Base-by-base conservation (phyloP, 1,140 invertebrate species). In the Drosophila takahashii region DNA sequence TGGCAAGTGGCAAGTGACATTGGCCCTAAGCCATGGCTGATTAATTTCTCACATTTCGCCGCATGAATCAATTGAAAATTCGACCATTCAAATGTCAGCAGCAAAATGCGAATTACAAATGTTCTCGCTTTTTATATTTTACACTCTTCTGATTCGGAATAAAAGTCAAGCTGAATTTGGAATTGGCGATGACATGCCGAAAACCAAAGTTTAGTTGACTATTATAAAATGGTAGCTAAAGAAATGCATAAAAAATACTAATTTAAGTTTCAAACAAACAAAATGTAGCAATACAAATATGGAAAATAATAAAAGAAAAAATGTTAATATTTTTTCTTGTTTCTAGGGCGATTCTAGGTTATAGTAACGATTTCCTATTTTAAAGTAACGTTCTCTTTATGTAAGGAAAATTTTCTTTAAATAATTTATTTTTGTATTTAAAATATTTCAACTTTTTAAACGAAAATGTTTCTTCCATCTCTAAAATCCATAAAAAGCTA, bases 11-110 rank as follows among this genome's bases (percentile, higher is more conserved):
- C 51, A 70, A 70, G 18, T 70, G 67, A 48, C 72, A 85, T 76
- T 72, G 76, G 56, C 50, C 81, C 83, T 67, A 64, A 77, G 81
- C 81, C 79, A 73, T 69, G 79, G 79, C 79, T 89, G 74, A 86
- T 86, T 85, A 86, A 86, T 85, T 86, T 84, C 81, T 60, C 75
- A 56, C 52, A 48, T 78, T 79, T 83, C 52, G 42, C 9, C 16
- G 4, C 16, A 15, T 15, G 47, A 50, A 16, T 42, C 39, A 64
- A 75, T 58, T 76, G 65, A 79, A 76, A 72, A 52, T 36, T 47
- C 65, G 45, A 45, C 41, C 59, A 65, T 58, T 66, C 79, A 85
- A 84, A 84, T 72, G 71, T 71, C 44, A 58, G 36, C 42, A 42
- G 61, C 44, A 57, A 87, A 86, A 81, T 72, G 81, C 57, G 69